These are phyloP conservation scores for Coluber constrictor DNA, from an alignment of 2,797 vertebrate genomes.

Conservation along the genomic window DNA sequence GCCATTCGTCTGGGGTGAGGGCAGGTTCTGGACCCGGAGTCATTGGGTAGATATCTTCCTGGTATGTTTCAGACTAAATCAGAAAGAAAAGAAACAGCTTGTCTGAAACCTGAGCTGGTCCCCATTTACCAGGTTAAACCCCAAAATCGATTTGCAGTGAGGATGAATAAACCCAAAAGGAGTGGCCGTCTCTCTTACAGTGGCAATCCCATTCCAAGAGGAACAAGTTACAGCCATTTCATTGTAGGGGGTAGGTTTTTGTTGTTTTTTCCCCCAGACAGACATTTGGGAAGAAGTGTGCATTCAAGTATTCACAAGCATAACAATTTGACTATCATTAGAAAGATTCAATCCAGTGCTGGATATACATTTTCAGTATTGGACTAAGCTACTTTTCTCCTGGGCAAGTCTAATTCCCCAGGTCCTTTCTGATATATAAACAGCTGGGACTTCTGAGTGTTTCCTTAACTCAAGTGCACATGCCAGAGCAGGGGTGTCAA, in stretches of 20 bases:
- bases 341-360: not conserved
- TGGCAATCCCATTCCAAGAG: not conserved
- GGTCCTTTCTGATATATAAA: not conserved
- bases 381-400: not conserved
- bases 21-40: constrained; percentile 91
- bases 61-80: constrained; percentile 93
- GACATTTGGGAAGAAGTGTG: not conserved
- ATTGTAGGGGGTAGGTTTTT: too few relatives aligned
- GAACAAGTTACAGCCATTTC: not conserved
- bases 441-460: not conserved
- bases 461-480: not conserved
- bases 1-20: constrained; percentile 88
- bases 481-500: not conserved
- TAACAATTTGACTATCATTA: not conserved
- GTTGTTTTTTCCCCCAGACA: too few relatives aligned
- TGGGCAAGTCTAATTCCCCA: not conserved
- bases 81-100: not conserved
- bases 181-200: not conserved
- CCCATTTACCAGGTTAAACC: rapidly evolving
- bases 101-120: rapidly evolving
- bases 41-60: constrained; percentile 99
- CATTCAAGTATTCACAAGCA: not conserved
- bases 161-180: not conserved
- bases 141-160: rapidly evolving
- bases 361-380: not conserved